These are phyloP conservation scores for Parnassius mnemosyne DNA, from an alignment of 2,888 invertebrate genomes.

Conservation along the genomic window DNA sequence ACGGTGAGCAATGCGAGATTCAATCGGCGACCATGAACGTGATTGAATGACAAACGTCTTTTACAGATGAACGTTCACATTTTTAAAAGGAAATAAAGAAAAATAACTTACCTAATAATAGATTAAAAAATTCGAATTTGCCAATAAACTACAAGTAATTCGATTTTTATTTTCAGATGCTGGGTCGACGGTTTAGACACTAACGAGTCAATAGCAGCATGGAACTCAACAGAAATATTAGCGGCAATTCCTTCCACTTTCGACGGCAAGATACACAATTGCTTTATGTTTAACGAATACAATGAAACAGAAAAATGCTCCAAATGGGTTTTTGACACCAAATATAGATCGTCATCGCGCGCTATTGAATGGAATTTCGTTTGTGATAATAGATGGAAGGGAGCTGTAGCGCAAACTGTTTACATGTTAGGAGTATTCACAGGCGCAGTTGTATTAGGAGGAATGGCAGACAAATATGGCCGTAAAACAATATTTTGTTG, in stretches of 20 bases:
- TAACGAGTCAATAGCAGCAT: constrained; percentile 70
- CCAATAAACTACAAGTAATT: too few species aligned
- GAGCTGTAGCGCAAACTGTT: constrained; percentile 87
- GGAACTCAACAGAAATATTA: constrained; percentile 79
- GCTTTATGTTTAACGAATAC: constrained; percentile 74
- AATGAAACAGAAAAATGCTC: constrained; percentile 59
- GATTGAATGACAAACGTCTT: too few species aligned
- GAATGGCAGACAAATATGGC: constrained; percentile 90
- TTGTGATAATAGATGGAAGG: constrained; percentile 90
- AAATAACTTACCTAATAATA: too few species aligned
- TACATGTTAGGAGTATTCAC: constrained; percentile 93
- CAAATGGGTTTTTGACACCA: constrained; percentile 86
- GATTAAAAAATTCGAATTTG: too few species aligned
- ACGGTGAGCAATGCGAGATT: too few species aligned
- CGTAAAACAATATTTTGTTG: constrained; percentile 90
- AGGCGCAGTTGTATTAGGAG: constrained; percentile 90
- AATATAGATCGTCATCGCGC: constrained; percentile 86
- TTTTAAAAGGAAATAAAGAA: too few species aligned
- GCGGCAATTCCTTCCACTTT: constrained; percentile 79
- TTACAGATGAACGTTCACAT: too few species aligned
- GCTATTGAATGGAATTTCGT: constrained; percentile 92
- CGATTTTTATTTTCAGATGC: constrained; percentile 72
- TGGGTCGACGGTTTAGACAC: constrained; percentile 82
- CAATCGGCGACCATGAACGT: too few species aligned
- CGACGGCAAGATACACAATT: constrained; percentile 81